These are phyloP conservation scores for Pteropus rufus DNA, from an alignment of 2,797 vertebrate species.

Conservation along the genomic window DNA sequence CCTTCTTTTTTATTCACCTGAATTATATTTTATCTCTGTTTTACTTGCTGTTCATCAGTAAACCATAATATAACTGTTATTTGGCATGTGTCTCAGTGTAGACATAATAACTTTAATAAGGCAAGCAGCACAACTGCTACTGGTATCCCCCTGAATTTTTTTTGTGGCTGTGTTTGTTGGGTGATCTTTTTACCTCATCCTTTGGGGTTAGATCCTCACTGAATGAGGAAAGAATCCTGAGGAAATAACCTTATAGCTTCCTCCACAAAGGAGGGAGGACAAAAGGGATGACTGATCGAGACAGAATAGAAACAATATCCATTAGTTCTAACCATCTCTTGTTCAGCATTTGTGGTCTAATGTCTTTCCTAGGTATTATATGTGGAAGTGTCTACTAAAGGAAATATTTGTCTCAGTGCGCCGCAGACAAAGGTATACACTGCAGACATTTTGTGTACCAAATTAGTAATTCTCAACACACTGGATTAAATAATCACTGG, in stretches of 20 bases:
- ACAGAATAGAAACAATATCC: neutral
- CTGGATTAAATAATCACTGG: slow-evolving; percentile 55
- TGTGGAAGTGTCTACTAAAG: neutral
- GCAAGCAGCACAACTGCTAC: neutral
- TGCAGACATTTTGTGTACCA: neutral
- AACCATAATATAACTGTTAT: neutral
- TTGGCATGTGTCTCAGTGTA: neutral
- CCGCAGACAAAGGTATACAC: neutral
- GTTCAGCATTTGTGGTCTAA: neutral
- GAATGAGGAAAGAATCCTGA: neutral
- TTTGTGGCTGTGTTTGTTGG: neutral
- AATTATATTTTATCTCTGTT: slow-evolving; percentile 36
- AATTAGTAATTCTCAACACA: slow-evolving; percentile 44
- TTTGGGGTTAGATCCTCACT: neutral
- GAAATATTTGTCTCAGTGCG: neutral
- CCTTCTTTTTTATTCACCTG: neutral
- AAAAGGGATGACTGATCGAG: neutral
- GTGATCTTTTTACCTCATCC: neutral
- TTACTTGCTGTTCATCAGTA: neutral
- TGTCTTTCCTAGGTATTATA: neutral
- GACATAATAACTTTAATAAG: neutral
- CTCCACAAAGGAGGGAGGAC: neutral
- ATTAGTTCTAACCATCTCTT: slow-evolving; percentile 31
- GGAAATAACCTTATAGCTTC: neutral
- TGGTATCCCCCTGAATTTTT: neutral